A percentile compares a stretch with the other conserved stretches of the same genome.
Conservation (phyloP, 2,113 vertebrate species). For the Python bivittatus region DNA sequence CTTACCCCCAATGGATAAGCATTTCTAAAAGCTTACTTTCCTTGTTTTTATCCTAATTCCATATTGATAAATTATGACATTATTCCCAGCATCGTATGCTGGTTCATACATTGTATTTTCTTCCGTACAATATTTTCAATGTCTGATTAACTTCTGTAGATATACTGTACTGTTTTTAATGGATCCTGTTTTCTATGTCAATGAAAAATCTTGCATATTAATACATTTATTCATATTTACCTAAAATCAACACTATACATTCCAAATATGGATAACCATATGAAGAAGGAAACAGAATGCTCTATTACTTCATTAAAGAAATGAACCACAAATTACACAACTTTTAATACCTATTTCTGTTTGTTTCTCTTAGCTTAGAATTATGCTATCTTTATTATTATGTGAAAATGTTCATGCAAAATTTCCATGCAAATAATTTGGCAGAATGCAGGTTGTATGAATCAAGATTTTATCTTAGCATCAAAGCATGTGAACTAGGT, state of each 20-base stretch:
- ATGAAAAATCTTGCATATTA: not conserved
- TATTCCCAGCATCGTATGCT: not conserved
- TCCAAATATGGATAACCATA: not conserved
- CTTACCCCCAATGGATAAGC: not conserved
- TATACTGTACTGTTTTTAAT: not conserved
- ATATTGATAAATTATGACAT: not conserved
- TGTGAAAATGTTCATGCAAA: not conserved
- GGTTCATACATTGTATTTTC: not conserved
- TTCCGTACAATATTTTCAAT: not conserved
- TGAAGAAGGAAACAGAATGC: not conserved
- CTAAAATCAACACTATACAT: not conserved
- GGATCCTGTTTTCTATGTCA: not conserved
- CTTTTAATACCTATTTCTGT: not conserved
- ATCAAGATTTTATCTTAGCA: not conserved
- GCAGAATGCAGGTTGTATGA: not conserved
- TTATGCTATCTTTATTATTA: not conserved
- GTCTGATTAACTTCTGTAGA: constrained; percentile 4
- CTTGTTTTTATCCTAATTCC: not conserved
- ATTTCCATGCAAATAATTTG: not conserved
- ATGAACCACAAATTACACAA: not conserved
- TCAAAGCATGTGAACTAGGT: not conserved
- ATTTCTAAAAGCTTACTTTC: not conserved
- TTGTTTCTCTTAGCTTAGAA: not conserved
- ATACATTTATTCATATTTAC: not conserved
- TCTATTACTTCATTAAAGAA: constrained; percentile 1